Evolutionary conservation across 2,113 vertebrate species (phyloP).

Genomic region (Mola mola): DNA sequence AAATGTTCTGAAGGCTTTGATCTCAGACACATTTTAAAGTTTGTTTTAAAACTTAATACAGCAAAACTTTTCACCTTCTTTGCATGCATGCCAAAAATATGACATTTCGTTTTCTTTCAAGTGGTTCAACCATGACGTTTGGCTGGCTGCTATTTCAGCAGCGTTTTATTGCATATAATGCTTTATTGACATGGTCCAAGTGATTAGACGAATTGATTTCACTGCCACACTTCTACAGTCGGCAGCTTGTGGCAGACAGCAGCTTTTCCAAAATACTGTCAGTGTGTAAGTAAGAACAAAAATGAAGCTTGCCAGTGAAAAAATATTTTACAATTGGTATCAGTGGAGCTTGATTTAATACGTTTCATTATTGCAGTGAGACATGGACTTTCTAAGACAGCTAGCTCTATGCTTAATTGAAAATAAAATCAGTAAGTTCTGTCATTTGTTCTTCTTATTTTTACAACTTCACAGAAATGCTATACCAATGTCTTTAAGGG

Average conservation of each 20-base stretch:
- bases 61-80: not conserved
- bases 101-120: constrained; percentile 15
- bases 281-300: not conserved
- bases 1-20: constrained; percentile 3
- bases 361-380: not conserved
- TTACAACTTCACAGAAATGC: not conserved
- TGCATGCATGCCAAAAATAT: not conserved
- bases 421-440: no score
- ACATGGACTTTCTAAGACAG: constrained; percentile 1
- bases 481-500: not conserved
- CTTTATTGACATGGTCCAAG: constrained; percentile 17
- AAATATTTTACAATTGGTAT: not conserved
- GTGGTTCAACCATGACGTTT: constrained; percentile 30
- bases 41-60: constrained; percentile 5
- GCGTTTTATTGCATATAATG: constrained; percentile 4
- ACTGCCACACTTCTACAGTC: constrained; percentile 14
- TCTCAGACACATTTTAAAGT: constrained; percentile 12
- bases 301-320: not conserved
- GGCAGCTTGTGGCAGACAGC: constrained; percentile 17
- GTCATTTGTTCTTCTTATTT: no score
- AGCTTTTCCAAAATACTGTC: not conserved
- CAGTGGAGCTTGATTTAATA: not conserved
- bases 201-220: constrained; percentile 37
- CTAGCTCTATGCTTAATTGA: not conserved
- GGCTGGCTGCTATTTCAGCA: constrained; percentile 21